Percentiles rank a stretch among this genome's conserved stretches.
phyloP scores from a whole-genome alignment of 2,888 invertebrate species.

The Catotricha subobsoleta region DNA sequence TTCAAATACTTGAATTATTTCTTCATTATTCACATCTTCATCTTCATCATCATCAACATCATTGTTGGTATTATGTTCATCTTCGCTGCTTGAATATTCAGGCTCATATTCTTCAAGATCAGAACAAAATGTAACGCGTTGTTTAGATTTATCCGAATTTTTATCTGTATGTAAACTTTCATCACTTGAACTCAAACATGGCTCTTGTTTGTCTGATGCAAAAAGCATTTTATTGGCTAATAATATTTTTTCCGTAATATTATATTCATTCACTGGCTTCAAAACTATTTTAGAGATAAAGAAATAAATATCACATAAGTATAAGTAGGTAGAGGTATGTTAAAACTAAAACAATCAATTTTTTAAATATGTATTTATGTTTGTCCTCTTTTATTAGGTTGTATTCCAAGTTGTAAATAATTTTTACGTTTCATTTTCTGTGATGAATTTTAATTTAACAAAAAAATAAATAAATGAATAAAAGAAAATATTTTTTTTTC shows the following conservation, averaged over 20 bases:
- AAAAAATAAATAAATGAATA: too few species aligned
- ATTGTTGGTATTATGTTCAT: background rate
- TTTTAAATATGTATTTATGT: too few species aligned
- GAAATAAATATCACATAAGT: background rate
- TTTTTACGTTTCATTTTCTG: too few species aligned
- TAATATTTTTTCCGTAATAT: conserved; percentile 35
- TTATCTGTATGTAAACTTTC: too few species aligned
- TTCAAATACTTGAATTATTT: conserved; percentile 10
- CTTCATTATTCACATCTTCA: conserved; percentile 11
- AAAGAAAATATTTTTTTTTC: too few species aligned
- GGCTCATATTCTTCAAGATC: conserved; percentile 34
- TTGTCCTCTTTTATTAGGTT: too few species aligned
- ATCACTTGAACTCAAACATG: background rate
- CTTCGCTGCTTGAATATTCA: conserved; percentile 15
- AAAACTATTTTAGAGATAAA: conserved; percentile 22
- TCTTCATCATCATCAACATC: conserved; percentile 6
- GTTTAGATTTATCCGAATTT: background rate
- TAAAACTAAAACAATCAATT: too few species aligned
- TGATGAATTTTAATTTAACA: too few species aligned
- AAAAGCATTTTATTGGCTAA: conserved; percentile 34
- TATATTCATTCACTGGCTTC: conserved; percentile 34
- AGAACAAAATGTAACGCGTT: conserved; percentile 1
- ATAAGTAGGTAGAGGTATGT: too few species aligned
- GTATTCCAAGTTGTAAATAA: too few species aligned
- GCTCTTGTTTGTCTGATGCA: conserved; percentile 1